Percentiles rank a stretch among this genome's conserved stretches.
phyloP scores from a whole-genome alignment of 2,888 invertebrate genomes.

The Germaria angustata region DNA sequence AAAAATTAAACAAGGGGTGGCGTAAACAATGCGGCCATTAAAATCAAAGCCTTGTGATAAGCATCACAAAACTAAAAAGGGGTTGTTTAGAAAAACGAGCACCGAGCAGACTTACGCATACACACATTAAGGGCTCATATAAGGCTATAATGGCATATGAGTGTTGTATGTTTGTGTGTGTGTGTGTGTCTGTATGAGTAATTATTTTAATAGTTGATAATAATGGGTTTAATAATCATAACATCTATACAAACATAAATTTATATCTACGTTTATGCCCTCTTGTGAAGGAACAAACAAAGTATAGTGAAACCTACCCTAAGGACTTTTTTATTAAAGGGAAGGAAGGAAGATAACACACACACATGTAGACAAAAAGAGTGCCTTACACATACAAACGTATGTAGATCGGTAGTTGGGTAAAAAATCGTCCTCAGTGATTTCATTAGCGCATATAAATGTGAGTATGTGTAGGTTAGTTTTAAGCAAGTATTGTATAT shows the following conservation, averaged over 20 bases:
- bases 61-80: slow-evolving; percentile 46
- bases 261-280: background rate
- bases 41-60: slow-evolving; percentile 61
- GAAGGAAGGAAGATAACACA: slow-evolving; percentile 32
- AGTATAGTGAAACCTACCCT: slow-evolving; percentile 63
- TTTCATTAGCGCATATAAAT: background rate
- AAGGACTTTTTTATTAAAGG: slow-evolving; percentile 60
- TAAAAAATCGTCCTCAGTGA: slow-evolving; percentile 27
- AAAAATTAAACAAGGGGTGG: slow-evolving; percentile 51
- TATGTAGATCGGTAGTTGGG: slow-evolving; percentile 4
- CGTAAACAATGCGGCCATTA: slow-evolving; percentile 66
- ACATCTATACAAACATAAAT: slow-evolving; percentile 36
- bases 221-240: slow-evolving; percentile 62
- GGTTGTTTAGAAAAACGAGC: slow-evolving; percentile 56
- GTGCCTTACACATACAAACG: background rate
- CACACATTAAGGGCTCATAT: background rate
- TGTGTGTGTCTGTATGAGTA: slow-evolving; percentile 46
- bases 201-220: slow-evolving; percentile 67
- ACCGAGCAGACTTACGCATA: slow-evolving; percentile 18
- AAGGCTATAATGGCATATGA: background rate
- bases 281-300: background rate
- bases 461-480: no score
- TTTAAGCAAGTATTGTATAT: no score
- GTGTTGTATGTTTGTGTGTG: background rate
- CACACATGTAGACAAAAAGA: background rate